Evolutionary conservation across 2,113 vertebrate genomes (phyloP), one percentile per base, ranked within the genome.

Genomic region (Semicossyphus pulcher): DNA sequence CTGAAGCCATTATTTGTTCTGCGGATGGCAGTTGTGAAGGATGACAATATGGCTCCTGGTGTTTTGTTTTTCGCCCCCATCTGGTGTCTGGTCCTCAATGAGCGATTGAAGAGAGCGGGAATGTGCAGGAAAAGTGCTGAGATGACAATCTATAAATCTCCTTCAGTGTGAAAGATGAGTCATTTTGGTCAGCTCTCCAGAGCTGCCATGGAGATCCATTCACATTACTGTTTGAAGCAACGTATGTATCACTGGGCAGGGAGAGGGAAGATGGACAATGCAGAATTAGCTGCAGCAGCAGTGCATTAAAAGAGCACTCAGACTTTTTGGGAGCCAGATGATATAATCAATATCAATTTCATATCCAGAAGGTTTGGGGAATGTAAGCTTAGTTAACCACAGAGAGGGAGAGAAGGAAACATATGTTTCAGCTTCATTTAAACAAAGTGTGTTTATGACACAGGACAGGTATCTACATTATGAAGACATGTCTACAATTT

Each of bases 1-100:
- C 76, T 83, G 26, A 88, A 84, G 80, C 76, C 71, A 72, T 76
- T 72, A 76, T 90, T 88, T 86, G 70, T 81, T 76, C 62, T 56
- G 51, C 47, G 59, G 78, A 78, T 85, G 87, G 83, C 78, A 88
- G 82, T 79, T 85, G 78, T 90, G 82, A 90, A 86, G 89, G 89
- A 92, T 91, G 94, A 93, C 92, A 94, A 95, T 95, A 94, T 90
- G 86, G 89, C 89, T 95, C 93, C 93, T 83, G 93, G 93, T 88
- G 80, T 80, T 86, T 78, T 86, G 70, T 83, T 83, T 87, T 87
- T 93, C 89, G 91, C 82, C 89, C 94, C 93, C 96, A 96, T 96
- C 95, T 97, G 96, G 92, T 94, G 93, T 92, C 93, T 77, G 65
- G 73, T 53, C 70, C 45, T 28, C 78, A 41, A 79, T 85, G 74